A percentile compares a stretch with the other conserved stretches of the same genome.
Conservation (phyloP, 2,888 invertebrate genomes). For the Thecophora atra region DNA sequence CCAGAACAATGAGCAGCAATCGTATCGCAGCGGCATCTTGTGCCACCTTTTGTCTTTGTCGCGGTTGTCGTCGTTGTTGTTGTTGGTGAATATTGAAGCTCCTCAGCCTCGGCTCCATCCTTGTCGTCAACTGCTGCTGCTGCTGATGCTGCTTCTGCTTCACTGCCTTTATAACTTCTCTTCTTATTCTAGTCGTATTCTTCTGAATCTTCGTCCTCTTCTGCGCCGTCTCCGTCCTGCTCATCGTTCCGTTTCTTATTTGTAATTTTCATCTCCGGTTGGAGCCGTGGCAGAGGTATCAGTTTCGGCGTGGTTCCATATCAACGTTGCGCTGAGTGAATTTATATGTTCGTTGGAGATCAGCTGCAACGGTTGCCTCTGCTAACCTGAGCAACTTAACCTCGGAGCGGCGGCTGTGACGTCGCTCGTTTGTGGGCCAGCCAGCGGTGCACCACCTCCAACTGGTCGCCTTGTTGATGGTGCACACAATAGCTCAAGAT, state of each 20-base stretch:
- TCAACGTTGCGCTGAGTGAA: constrained; percentile 63
- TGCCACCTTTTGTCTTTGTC: constrained; percentile 12
- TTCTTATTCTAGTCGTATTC: constrained; percentile 3
- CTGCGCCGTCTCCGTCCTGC: background rate
- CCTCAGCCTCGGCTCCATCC: background rate
- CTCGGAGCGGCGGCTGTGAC: constrained; percentile 41
- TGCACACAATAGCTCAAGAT: constrained; percentile 60
- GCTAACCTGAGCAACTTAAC: constrained; percentile 51
- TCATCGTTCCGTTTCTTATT: background rate
- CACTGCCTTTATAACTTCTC: background rate
- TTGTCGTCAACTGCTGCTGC: background rate
- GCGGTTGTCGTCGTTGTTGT: background rate
- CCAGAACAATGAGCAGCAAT: constrained; percentile 18
- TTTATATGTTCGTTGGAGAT: constrained; percentile 59
- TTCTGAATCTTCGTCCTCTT: background rate
- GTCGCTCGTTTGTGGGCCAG: constrained; percentile 27
- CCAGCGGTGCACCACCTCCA: constrained; percentile 14
- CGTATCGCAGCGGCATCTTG: constrained; percentile 26
- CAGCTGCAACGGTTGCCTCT: constrained; percentile 36
- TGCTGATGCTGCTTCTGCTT: background rate
- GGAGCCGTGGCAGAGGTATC: constrained; percentile 34
- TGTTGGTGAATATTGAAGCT: background rate
- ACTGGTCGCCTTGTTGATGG: constrained; percentile 27
- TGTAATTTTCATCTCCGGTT: background rate
- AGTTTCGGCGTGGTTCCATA: constrained; percentile 43